Evolutionary conservation across 2,888 invertebrate species (phyloP), one percentile per base, ranked within the genome.

Genomic region (Scrobipalpa atriplicella): DNA sequence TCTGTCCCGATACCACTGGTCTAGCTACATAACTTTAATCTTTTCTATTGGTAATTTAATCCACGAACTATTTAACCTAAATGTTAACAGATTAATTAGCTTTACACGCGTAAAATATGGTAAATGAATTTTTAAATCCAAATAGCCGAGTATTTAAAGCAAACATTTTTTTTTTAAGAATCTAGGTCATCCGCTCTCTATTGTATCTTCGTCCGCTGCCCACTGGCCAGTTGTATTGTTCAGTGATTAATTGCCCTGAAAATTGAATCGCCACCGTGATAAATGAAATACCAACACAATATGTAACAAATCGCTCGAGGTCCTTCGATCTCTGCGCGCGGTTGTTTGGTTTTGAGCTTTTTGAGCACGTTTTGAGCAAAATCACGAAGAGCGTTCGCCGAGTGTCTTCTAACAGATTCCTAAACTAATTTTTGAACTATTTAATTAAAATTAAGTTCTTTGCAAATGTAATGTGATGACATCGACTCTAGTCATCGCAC

Each of bases 241-340:
- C 75, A 74, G 73, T 85, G 84, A 85, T 85, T 85, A 84, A 85
- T 85, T 79, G 80, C 76, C 75, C 73, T 73, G 78, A 79, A 85
- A 85, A 85, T 85, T 85, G 85, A 85, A 85, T 80, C 68, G 67
- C 68, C 75, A 77, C 78, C 76, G 75, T 83, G 82, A 84, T 83
- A 81, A 84, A 85, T 84, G 82, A 84, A 85, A 85, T 80, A 83
- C 78, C 82, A 80, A 78, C 81, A 83, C 82, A 84, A 81, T 81
- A 80, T 83, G 29, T 56, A 56, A 56, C 54, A 56, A 56, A 56
- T 56, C 54, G 54, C 11, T 5, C 1, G 1, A n/a, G n/a, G 47
- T 1, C 10, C n/a, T n/a, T 19, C 21, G 29, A 11, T 56, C 54
- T 11, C n/a, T n/a, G n/a, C 21, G 21, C 18, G 13, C 29, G 19